A percentile compares a stretch with the other conserved stretches of the same genome.
Evolutionary conservation across 1,140 invertebrate genomes (phyloP).

Genomic region (Diploscapter pachys): DNA sequence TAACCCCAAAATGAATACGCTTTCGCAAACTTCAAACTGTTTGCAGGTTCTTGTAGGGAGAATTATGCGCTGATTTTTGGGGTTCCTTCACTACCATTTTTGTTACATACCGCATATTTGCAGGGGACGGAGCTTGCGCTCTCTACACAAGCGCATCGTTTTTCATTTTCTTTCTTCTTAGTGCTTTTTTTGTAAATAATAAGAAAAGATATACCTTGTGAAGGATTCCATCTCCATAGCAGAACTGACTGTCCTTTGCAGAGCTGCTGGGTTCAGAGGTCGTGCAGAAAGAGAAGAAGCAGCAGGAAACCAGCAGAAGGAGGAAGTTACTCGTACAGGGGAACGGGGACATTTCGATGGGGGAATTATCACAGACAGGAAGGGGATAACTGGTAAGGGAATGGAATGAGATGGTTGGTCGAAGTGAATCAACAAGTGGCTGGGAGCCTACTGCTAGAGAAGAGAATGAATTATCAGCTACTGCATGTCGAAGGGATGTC

Average conservation of each 20-base stretch:
- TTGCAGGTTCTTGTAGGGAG: background rate
- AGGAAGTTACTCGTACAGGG: conserved; percentile 2
- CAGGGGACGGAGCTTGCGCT: conserved; percentile 3
- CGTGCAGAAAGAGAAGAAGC: background rate
- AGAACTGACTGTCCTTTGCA: conserved; percentile 12
- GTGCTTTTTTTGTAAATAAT: background rate
- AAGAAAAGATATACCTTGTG: conserved; percentile 8
- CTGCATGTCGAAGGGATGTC: too few relatives aligned
- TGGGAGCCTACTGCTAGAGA: too few relatives aligned
- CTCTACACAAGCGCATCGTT: background rate
- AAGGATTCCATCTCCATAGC: conserved; percentile 19
- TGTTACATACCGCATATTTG: background rate
- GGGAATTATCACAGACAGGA: background rate
- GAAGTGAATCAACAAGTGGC: too few relatives aligned
- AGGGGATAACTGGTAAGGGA: background rate
- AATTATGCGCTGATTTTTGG: background rate
- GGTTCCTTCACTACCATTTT: background rate
- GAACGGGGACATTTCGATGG: background rate
- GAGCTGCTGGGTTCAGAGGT: background rate
- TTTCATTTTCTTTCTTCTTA: background rate
- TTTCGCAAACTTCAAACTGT: background rate
- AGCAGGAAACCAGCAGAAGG: conserved; percentile 2
- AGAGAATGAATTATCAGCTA: too few relatives aligned
- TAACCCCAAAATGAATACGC: too few relatives aligned
- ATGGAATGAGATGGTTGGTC: conserved; percentile 19